Percentiles rank a stretch among this genome's conserved stretches.
phyloP scores from a whole-genome alignment of 2,888 invertebrate species.

The Cheilosia impressa region DNA sequence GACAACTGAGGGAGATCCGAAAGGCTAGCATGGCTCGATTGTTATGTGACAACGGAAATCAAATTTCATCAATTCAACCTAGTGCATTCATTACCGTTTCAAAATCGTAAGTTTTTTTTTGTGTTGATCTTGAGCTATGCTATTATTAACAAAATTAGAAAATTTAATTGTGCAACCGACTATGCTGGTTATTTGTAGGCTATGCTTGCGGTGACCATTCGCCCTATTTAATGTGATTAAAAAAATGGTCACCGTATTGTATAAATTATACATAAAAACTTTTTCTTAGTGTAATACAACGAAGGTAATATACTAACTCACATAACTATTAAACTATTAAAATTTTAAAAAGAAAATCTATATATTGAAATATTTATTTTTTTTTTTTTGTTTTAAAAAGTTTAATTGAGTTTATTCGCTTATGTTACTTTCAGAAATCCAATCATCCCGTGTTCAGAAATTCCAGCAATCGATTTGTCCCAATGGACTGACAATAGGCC shows the following conservation, averaged over 20 bases:
- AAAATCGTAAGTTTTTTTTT: constrained; percentile 83
- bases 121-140: background rate
- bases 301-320: no score
- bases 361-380: background rate
- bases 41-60: constrained; percentile 91
- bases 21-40: constrained; percentile 91
- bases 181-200: no score
- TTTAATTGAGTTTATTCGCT: background rate
- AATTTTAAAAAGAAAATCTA: no score
- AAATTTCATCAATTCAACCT: constrained; percentile 87
- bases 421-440: constrained; percentile 85
- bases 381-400: background rate
- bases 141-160: background rate
- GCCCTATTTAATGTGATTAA: no score
- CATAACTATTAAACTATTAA: no score
- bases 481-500: constrained; percentile 84
- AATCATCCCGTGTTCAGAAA: constrained; percentile 85
- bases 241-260: no score
- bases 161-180: no score
- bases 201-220: no score
- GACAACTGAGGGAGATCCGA: constrained; percentile 91
- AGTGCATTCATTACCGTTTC: constrained; percentile 88
- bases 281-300: no score
- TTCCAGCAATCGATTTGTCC: constrained; percentile 86
- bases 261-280: no score